Conservation (phyloP, 2,888 invertebrate genomes). For the Linnaemya tessellans region DNA sequence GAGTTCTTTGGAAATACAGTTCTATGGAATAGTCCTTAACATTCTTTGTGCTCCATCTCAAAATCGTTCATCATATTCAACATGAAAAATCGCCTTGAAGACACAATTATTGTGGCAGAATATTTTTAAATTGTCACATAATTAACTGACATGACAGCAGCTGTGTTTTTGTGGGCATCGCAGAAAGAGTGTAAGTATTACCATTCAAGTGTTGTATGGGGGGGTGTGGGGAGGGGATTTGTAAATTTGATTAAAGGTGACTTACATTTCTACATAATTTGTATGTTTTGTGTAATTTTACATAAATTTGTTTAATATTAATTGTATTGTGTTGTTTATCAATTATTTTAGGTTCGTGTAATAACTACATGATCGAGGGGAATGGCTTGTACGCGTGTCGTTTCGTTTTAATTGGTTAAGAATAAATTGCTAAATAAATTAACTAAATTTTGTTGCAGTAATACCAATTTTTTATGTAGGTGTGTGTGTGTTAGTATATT, state of each 20-base stretch:
- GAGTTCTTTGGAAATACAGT: too few relatives aligned
- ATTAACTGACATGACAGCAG: too few relatives aligned
- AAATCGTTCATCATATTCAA: too few relatives aligned
- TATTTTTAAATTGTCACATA: too few relatives aligned
- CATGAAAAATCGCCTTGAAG: too few relatives aligned
- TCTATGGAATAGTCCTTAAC: too few relatives aligned
- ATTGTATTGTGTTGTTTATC: not conserved
- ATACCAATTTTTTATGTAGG: not conserved
- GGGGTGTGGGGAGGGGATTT: too few relatives aligned
- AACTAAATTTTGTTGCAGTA: constrained; percentile 26
- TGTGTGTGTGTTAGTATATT: not conserved
- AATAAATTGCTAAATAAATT: constrained; percentile 32
- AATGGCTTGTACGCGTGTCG: constrained; percentile 8
- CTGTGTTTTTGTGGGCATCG: not conserved
- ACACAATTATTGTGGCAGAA: too few relatives aligned
- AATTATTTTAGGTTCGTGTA: constrained; percentile 13
- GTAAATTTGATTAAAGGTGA: not conserved
- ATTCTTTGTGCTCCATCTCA: too few relatives aligned
- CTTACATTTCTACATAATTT: constrained; percentile 6
- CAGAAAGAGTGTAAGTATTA: not conserved
- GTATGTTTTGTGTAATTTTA: constrained; percentile 26
- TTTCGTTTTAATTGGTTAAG: not conserved
- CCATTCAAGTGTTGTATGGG: not conserved
- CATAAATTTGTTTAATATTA: constrained; percentile 30
- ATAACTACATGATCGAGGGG: not conserved